phyloP scores from a whole-genome alignment of 2,888 invertebrate genomes.

The Crioceris asparagi region DNA sequence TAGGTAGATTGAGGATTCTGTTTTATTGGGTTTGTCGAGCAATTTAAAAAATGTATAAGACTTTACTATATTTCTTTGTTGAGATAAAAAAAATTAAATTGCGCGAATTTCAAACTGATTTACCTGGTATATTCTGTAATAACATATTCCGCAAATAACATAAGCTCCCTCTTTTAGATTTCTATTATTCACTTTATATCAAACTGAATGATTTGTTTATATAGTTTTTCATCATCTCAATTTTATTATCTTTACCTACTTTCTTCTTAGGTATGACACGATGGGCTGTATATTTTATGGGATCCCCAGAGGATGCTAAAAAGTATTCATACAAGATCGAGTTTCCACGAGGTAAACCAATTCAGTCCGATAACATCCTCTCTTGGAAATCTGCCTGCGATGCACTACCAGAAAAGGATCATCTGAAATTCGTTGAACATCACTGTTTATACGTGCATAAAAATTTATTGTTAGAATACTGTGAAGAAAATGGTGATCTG shows the following conservation, averaged over 20 bases:
- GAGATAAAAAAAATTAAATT: too few species aligned
- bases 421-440: constrained; percentile 11
- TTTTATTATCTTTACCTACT: background rate
- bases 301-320: constrained; percentile 13
- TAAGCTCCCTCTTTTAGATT: too few species aligned
- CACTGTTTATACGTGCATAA: constrained; percentile 15
- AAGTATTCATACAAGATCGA: constrained; percentile 17
- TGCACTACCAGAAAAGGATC: constrained; percentile 10
- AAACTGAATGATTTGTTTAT: too few species aligned
- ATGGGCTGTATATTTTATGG: constrained; percentile 18
- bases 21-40: too few species aligned
- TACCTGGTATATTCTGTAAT: too few species aligned
- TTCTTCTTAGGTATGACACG: constrained; percentile 15
- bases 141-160: too few species aligned
- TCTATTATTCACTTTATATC: too few species aligned
- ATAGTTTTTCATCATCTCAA: too few species aligned
- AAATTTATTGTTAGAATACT: constrained; percentile 12
- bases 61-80: too few species aligned
- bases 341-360: constrained; percentile 8
- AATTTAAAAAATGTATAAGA: too few species aligned
- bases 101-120: too few species aligned
- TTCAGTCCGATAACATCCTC: constrained; percentile 5
- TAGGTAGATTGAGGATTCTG: too few species aligned
- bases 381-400: constrained; percentile 15
- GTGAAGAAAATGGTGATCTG: constrained; percentile 12